Evolutionary conservation across 2,113 vertebrate genomes (phyloP), one percentile per base, ranked within the genome.

Genomic region (Scalopus aquaticus): DNA sequence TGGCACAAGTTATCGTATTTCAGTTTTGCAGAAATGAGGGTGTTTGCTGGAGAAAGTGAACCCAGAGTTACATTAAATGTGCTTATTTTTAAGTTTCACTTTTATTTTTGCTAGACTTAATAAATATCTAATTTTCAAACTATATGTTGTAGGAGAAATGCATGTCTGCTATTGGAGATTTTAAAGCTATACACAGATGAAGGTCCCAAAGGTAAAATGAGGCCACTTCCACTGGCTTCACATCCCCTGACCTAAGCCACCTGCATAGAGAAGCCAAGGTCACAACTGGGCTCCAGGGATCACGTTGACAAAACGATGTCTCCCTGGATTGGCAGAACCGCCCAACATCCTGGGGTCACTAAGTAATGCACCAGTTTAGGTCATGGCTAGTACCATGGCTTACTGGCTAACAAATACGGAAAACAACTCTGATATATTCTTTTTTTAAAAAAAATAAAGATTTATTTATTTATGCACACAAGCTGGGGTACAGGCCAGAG

Each of bases 61-160:
- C 46, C 56, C 56, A n/a, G 49, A 93, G 10, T 67, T 95, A 73
- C 0, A 88, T 60, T 77, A 69, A 84, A n/a, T 35, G 20, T 39
- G 11, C 17, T 88, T 90, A 89, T 79, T 94, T 95, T 89, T 60
- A 73, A 88, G 26, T 64, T n/a, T 54, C 86, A 42, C 56, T 65
- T 91, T 91, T 69, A 90, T 96, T 92, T 89, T 67, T 37, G 73
- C 6, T 72, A 83, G 30, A 46, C 20, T 95, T 74, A 74, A 82
- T 78, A 86, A 46, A 85, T 51, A 93, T 30, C 58, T 84, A 64
- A 49, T 10, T 85, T 74, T 93, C 11, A 79, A 62, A 35, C 12
- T 62, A 46, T 3, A 46, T 15, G 28, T 67, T 89, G 64, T 49
- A 42, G 6, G 32, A 22, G 44, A 54, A 91, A 88, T 77, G 20